Base-by-base conservation (phyloP, 2,797 vertebrate species). In the Graptemys geographica region DNA sequence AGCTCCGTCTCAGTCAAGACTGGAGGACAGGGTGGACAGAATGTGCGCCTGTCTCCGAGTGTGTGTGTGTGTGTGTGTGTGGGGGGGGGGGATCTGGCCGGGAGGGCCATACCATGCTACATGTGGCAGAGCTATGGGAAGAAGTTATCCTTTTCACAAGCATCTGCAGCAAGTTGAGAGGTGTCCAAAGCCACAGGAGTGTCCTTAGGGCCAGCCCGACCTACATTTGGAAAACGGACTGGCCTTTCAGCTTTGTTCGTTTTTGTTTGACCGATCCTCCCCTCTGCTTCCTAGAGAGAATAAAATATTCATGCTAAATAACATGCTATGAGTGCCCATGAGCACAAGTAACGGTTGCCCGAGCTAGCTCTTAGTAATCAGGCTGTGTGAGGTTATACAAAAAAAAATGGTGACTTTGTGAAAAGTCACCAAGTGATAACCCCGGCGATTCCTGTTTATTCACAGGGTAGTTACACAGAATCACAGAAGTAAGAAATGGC, bases 291-390 rank as follows among this genome's bases (percentile, higher is more conserved):
- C 49, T 81, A 80, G 52, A 23, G 25, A 53, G 86, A 72, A 79
- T 94, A 78, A 92, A 94, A 92, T 78, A 81, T 37, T 90, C 69
- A 55, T 78, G 21, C 18, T 92, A 81, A 47, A 37, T 85, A 31
- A 89, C 57, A 57, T 56, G 89, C 28, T 83, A 56, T 0, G 0
- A 23, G 79, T 53, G 83, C 86, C 94, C 72, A 88, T 51, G 28
- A 65, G 31, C n/a, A 6, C 53, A 83, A 3, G 10, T 37, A 82
- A 52, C 81, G 16, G 7, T 89, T 95, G 93, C 84, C 49, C 84
- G 33, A 59, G 11, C 3, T 47, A 89, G 23, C 90, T 19, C 72
- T 81, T 95, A 79, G 5, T 69, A 62, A 21, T 82, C 37, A 88
- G 72, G 81, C 93, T 9, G 6, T 62, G 21, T 69, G 27, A 82